Evolutionary conservation across 2,888 invertebrate species (phyloP).

Genomic region (Minunthozetes semirufus): DNA sequence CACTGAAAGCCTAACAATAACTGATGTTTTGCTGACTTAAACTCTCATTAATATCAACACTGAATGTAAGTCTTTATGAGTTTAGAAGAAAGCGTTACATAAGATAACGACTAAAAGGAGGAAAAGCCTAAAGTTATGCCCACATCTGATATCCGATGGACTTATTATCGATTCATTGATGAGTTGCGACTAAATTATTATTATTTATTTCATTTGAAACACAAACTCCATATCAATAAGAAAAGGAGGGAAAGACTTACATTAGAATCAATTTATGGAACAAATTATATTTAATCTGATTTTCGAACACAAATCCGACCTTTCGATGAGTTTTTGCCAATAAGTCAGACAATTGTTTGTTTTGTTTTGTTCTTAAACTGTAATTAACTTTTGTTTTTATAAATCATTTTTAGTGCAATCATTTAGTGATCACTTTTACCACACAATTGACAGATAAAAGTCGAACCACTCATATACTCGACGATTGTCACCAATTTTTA

Average conservation of each 20-base stretch:
- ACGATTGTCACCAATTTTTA: not conserved
- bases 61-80: not conserved
- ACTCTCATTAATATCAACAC: not conserved
- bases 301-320: not conserved
- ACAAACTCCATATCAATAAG: not conserved
- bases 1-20: not conserved
- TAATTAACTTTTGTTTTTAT: not conserved
- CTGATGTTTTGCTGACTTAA: not conserved
- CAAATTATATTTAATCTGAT: not conserved
- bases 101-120: not conserved
- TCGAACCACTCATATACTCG: not conserved
- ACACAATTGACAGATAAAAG: not conserved
- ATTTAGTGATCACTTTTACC: constrained; percentile 16
- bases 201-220: too few species aligned
- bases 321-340: not conserved
- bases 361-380: constrained; percentile 18
- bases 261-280: not conserved
- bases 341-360: not conserved
- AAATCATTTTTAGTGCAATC: not conserved
- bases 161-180: constrained; percentile 5
- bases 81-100: not conserved
- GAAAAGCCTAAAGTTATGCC: not conserved
- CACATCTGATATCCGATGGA: not conserved
- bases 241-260: not conserved
- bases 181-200: too few species aligned